These are phyloP conservation scores for Catagonus wagneri DNA, from an alignment of 2,113 vertebrate genomes.

Conservation along the genomic window DNA sequence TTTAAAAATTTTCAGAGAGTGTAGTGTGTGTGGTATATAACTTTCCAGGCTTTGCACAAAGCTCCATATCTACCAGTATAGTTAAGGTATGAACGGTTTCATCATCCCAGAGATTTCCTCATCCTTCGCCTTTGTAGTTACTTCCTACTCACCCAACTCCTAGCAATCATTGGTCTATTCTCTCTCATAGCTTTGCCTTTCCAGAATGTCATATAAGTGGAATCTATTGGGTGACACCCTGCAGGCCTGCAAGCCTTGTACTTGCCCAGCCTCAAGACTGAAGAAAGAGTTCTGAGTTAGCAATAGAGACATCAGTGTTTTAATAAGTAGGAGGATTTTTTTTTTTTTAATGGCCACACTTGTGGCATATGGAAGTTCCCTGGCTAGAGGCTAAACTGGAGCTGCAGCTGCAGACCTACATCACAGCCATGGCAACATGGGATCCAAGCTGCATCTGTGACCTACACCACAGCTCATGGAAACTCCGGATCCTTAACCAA, in stretches of 20 bases:
- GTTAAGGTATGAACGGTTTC: background rate
- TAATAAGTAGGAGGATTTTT: background rate
- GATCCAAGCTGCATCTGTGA: too few relatives aligned
- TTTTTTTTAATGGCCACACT: too few relatives aligned
- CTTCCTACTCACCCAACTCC: background rate
- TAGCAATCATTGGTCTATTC: background rate
- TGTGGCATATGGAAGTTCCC: too few relatives aligned
- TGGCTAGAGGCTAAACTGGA: too few relatives aligned
- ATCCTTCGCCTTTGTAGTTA: background rate
- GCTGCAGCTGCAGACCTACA: too few relatives aligned
- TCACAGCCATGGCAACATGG: too few relatives aligned
- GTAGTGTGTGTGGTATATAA: background rate
- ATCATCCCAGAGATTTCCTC: background rate
- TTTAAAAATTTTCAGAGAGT: background rate
- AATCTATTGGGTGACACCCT: background rate
- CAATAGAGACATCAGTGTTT: background rate
- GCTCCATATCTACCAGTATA: background rate
- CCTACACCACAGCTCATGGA: too few relatives aligned
- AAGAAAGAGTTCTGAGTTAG: background rate
- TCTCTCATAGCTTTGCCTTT: background rate
- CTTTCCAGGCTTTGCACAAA: background rate
- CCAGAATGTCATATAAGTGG: background rate
- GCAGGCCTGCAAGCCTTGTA: background rate
- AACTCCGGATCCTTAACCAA: too few relatives aligned
- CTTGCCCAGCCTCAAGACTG: background rate